Percentiles rank a stretch among this genome's conserved stretches.
Evolutionary conservation across 2,797 vertebrate species (phyloP).

Genomic region (Podarcis lilfordi): DNA sequence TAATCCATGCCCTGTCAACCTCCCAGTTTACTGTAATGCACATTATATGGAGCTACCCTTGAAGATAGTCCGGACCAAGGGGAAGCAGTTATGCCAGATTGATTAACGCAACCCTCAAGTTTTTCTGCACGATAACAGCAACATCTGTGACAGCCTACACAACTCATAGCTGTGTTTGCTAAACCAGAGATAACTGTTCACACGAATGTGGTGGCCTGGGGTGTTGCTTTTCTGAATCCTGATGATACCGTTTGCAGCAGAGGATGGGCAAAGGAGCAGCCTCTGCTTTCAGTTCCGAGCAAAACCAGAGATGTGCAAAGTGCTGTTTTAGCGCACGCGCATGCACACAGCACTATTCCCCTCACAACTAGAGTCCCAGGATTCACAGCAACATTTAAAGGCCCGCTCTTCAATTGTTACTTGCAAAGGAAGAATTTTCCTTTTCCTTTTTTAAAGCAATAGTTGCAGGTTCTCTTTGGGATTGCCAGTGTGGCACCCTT

Average conservation of each 20-base stretch:
- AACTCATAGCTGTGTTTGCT: neutral
- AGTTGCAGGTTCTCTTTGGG: neutral
- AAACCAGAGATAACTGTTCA: neutral
- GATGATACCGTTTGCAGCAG: neutral
- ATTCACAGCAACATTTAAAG: neutral
- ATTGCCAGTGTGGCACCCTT: too few relatives aligned
- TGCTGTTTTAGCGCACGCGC: too few relatives aligned
- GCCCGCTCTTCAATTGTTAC: neutral
- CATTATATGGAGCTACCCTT: too few relatives aligned
- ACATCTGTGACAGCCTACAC: neutral
- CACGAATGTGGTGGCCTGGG: neutral
- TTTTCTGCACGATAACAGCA: neutral
- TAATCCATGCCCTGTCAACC: too few relatives aligned
- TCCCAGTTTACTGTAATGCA: too few relatives aligned
- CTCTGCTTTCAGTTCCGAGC: neutral
- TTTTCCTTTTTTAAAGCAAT: too few relatives aligned
- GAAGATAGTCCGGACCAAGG: neutral
- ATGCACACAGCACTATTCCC: neutral
- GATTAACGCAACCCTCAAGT: neutral
- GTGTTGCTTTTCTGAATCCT: neutral
- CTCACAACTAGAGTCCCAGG: neutral
- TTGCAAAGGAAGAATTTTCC: neutral
- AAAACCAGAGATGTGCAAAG: neutral
- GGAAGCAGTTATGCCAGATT: neutral
- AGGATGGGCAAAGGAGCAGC: neutral